Evolutionary conservation across 2,888 invertebrate species (phyloP).

Genomic region (Emmelina monodactyla): DNA sequence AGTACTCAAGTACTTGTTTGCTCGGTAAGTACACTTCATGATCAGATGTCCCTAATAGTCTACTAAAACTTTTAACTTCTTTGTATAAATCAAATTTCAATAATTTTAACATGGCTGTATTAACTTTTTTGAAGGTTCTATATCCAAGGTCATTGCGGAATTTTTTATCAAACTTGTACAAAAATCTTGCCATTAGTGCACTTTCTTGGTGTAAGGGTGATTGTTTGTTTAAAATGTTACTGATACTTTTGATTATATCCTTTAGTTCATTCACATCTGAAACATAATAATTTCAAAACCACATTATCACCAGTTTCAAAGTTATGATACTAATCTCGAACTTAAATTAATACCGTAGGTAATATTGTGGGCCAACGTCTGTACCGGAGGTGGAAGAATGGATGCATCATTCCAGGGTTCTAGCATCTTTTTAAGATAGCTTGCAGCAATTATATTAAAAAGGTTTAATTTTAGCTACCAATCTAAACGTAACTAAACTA

Average conservation of each 20-base stretch:
- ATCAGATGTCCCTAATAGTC: constrained; percentile 29
- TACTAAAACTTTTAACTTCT: constrained; percentile 39
- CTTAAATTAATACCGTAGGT: constrained; percentile 34
- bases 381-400: constrained; percentile 39
- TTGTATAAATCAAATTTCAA: constrained; percentile 47
- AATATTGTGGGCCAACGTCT: constrained; percentile 26
- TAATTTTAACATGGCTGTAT: constrained; percentile 58
- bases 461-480: too few relatives aligned
- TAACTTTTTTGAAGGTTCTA: constrained; percentile 60
- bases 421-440: constrained; percentile 26
- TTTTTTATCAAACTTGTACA: constrained; percentile 67
- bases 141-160: constrained; percentile 67
- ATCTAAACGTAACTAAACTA: too few relatives aligned
- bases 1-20: constrained; percentile 65
- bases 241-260: constrained; percentile 29
- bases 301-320: too few relatives aligned
- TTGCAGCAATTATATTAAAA: too few relatives aligned
- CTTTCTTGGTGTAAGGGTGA: constrained; percentile 61
- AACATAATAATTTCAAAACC: too few relatives aligned
- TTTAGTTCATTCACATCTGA: constrained; percentile 34
- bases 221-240: constrained; percentile 40
- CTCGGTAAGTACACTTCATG: constrained; percentile 55
- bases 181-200: constrained; percentile 59
- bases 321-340: too few relatives aligned
- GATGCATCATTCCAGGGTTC: constrained; percentile 44